Percentiles rank a stretch among this genome's conserved stretches.
Conservation (phyloP, 2,888 invertebrate species). For the Agrotis clavis region DNA sequence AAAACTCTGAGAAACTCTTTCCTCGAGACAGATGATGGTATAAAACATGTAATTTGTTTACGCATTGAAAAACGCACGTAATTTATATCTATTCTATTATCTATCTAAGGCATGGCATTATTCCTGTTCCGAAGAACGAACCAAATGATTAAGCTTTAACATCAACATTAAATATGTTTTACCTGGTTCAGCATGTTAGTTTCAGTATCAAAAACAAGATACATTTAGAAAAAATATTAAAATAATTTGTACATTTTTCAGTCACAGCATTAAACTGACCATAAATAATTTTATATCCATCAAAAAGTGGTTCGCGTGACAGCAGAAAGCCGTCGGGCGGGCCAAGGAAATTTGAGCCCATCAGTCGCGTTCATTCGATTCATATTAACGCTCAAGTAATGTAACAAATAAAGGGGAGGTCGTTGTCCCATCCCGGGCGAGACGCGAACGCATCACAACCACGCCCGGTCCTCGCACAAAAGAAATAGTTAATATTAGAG, state of each 20-base stretch:
- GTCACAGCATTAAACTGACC: constrained; percentile 66
- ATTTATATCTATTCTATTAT: constrained; percentile 22
- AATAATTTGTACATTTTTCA: constrained; percentile 61
- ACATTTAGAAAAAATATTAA: constrained; percentile 48
- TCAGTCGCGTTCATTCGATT: constrained; percentile 87
- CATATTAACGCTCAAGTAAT: constrained; percentile 88
- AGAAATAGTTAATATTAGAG: constrained; percentile 90
- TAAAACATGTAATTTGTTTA: constrained; percentile 57
- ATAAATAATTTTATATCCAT: constrained; percentile 84
- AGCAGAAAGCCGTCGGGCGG: constrained; percentile 77
- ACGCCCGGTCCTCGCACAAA: constrained; percentile 86
- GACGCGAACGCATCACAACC: constrained; percentile 82
- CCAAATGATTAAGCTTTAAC: neutral
- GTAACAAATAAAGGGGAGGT: constrained; percentile 89
- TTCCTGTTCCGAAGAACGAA: too few relatives aligned
- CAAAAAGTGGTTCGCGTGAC: constrained; percentile 85
- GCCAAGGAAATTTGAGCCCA: constrained; percentile 86
- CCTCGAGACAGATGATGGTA: constrained; percentile 49
- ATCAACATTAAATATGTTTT: neutral
- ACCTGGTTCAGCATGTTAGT: neutral
- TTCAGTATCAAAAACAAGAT: constrained; percentile 8
- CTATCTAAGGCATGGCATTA: neutral
- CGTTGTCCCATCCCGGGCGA: constrained; percentile 82
- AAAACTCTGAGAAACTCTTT: constrained; percentile 60
- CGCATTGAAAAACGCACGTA: constrained; percentile 47